Percentiles rank a stretch among this genome's conserved stretches.
Conservation (phyloP, 1,140 invertebrate species). For the Andricus grossulariae region DNA sequence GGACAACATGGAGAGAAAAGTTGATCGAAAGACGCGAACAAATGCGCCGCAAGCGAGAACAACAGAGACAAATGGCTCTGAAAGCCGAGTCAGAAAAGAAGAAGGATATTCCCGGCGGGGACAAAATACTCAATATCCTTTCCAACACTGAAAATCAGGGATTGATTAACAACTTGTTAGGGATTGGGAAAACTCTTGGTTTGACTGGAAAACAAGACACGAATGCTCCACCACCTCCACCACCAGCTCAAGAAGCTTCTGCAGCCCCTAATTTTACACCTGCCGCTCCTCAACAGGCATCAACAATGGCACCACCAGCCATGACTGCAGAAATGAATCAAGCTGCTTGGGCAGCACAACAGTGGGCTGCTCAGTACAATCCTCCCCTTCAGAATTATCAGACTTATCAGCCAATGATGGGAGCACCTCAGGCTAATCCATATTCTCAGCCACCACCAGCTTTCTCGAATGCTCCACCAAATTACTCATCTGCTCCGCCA, state of each 20-base stretch:
- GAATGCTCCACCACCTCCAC: slow-evolving; percentile 36
- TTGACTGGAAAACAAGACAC: slow-evolving; percentile 66
- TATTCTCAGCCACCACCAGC: slow-evolving; percentile 62
- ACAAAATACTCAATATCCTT: slow-evolving; percentile 72
- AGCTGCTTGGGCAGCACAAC: slow-evolving; percentile 65
- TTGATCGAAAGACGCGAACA: slow-evolving; percentile 86
- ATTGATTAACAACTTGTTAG: slow-evolving; percentile 71
- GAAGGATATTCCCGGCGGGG: slow-evolving; percentile 66
- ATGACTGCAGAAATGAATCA: slow-evolving; percentile 60
- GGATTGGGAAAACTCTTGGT: slow-evolving; percentile 73
- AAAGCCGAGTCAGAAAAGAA: slow-evolving; percentile 65
- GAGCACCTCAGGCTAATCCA: slow-evolving; percentile 33
- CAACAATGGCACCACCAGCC: slow-evolving; percentile 52
- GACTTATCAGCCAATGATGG: slow-evolving; percentile 49
- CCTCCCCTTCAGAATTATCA: slow-evolving; percentile 52
- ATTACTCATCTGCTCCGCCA: slow-evolving; percentile 23
- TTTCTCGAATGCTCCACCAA: slow-evolving; percentile 38
- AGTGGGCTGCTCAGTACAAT: slow-evolving; percentile 69
- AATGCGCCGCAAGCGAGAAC: slow-evolving; percentile 83
- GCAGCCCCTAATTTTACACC: neutral
- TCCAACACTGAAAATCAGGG: slow-evolving; percentile 73
- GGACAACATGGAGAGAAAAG: slow-evolving; percentile 86
- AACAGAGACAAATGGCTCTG: slow-evolving; percentile 64
- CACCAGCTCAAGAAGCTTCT: neutral
- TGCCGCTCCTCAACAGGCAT: slow-evolving; percentile 41